Conservation (phyloP, 2,113 vertebrate species). For the Poecile atricapillus region DNA sequence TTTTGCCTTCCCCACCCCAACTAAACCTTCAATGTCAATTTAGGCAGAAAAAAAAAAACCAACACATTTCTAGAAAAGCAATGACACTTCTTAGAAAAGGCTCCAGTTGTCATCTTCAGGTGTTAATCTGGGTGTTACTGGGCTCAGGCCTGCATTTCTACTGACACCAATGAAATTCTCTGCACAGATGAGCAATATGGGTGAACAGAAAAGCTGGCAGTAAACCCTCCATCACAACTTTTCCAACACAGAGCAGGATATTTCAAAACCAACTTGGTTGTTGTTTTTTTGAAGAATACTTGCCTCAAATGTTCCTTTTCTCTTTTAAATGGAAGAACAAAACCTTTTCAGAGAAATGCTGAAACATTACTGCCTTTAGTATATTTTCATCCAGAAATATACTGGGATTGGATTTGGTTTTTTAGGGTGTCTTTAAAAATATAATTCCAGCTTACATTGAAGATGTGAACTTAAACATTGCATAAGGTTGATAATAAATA, state of each 20-base stretch:
- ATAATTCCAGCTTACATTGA: not conserved
- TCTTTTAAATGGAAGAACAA: not conserved
- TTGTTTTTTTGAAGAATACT: not conserved
- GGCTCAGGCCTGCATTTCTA: not conserved
- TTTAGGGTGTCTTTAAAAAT: not conserved
- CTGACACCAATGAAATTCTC: not conserved
- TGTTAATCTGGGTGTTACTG: not conserved
- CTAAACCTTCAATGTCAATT: not conserved
- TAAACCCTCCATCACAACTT: not conserved
- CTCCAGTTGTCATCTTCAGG: not conserved
- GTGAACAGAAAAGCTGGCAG: not conserved
- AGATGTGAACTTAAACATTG: not conserved
- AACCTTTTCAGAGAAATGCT: not conserved
- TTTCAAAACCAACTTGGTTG: not conserved
- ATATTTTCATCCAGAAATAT: not conserved
- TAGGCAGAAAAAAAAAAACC: fast-evolving
- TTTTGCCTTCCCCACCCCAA: not conserved
- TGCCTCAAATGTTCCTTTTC: not conserved
- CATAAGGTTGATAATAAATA: not conserved
- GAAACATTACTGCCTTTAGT: not conserved
- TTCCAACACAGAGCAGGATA: not conserved
- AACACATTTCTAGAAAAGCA: not conserved
- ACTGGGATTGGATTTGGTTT: not conserved
- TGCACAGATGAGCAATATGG: not conserved
- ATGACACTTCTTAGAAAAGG: not conserved